Evolutionary conservation across 2,113 vertebrate species (phyloP), one percentile per base, ranked within the genome.

Genomic region (Ellobius talpinus): DNA sequence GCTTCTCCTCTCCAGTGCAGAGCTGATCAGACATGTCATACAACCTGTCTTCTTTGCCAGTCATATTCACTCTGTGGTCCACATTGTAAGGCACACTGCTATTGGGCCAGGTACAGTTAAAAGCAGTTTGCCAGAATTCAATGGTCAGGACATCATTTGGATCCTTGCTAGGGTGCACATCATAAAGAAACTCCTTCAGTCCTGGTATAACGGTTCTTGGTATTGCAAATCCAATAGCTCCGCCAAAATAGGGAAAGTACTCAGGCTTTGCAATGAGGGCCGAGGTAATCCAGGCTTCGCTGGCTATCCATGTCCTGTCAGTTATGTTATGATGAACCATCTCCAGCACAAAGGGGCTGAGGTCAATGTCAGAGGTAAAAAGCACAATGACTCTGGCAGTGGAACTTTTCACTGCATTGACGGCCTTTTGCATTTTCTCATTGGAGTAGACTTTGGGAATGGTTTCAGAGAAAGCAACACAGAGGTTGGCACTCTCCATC

Each of bases 91-190:
- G 90, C 65, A 97, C 89, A 33, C 91, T 97, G 19, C 89, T 89
- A 6, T 98, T 97, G 17, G 95, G 97, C 97, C 99, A 96, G 3
- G 99, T 99, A 94, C 99, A 99, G 96, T 99, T 99, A 91, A 99
- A 99, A 45, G 98, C 96, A 19, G 94, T 98, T 95, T 99, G 98
- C 99, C 99, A 99, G 98, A 99, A 99, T 94, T 99, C 99, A 94
- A 99, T 98, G 1, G 98, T 98, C 89, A 99, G 97, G 0, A 93
- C 7, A 78, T 99, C 98, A 24, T 63, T 70, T 31, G 97, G 70
- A 77, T 97, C 93, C 31, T 86, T 96, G 66, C 98, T 98, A 4
- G 99, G 99, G 93, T 99, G 98, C 14, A 99, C 16, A 2, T 98
- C 94, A 72, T 98, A 97, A 42, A 99, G 98, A 93, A 99, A 98